phyloP scores from a whole-genome alignment of 2,888 invertebrate species.

The Liodrosophila aerea region DNA sequence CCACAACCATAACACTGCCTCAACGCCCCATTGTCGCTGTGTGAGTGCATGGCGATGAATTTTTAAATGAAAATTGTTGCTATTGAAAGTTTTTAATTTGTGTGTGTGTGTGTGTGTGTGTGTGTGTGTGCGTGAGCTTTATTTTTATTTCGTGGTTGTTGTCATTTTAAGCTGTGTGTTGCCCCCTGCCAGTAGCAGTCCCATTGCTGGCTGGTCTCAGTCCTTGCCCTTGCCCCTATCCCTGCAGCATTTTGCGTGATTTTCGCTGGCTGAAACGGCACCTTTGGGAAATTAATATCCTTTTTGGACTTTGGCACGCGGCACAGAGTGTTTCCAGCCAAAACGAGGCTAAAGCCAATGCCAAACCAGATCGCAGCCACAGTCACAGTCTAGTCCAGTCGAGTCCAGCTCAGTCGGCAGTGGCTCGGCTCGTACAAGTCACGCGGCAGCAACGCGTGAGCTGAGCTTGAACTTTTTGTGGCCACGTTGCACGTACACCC shows the following conservation, averaged over 20 bases:
- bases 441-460: conserved; percentile 75
- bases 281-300: conserved; percentile 82
- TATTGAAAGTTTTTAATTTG: conserved; percentile 79
- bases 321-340: conserved; percentile 3
- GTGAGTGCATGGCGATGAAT: conserved; percentile 72
- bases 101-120: conserved; percentile 54
- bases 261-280: conserved; percentile 71
- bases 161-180: conserved; percentile 14
- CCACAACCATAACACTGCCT: background rate
- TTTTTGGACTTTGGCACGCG: conserved; percentile 66
- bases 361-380: conserved; percentile 2
- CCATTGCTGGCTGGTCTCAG: background rate
- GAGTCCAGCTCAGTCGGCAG: conserved; percentile 21
- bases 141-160: conserved; percentile 57
- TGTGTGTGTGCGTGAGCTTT: conserved; percentile 55
- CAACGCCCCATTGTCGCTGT: conserved; percentile 42
- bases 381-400: conserved; percentile 22
- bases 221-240: conserved; percentile 1
- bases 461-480: conserved; percentile 64
- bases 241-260: conserved; percentile 68
- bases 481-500: conserved; percentile 69
- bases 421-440: conserved; percentile 48
- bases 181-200: too few species aligned
- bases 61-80: conserved; percentile 78
- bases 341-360: conserved; percentile 2